phyloP scores from a whole-genome alignment of 2,888 invertebrate genomes.

The Aelia acuminata region DNA sequence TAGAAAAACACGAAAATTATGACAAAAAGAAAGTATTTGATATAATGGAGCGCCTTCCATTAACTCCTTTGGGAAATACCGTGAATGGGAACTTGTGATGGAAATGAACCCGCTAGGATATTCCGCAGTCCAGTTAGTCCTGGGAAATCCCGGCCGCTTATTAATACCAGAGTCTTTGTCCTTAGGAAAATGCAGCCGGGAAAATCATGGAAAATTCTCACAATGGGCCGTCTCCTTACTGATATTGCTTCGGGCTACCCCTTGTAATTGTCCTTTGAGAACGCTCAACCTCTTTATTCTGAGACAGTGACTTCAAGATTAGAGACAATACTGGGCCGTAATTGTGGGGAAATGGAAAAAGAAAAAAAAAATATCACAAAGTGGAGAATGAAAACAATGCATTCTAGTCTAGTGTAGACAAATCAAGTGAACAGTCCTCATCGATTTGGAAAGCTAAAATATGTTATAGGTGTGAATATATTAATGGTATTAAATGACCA shows the following conservation, averaged over 20 bases:
- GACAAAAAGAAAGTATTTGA: neutral
- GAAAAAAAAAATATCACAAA: neutral
- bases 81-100: neutral
- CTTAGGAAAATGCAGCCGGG: neutral
- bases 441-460: too few species aligned
- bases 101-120: neutral
- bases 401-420: too few species aligned
- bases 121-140: neutral
- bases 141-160: neutral
- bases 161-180: neutral
- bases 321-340: conserved; percentile 12
- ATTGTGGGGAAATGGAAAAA: neutral
- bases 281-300: neutral
- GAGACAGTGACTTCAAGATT: neutral
- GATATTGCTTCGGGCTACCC: conserved; percentile 1
- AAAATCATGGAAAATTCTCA: conserved; percentile 29
- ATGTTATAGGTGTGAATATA: too few species aligned
- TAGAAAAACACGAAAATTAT: too few species aligned
- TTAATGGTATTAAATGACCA: too few species aligned
- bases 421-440: too few species aligned
- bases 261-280: conserved; percentile 22
- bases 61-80: neutral
- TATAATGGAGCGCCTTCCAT: neutral
- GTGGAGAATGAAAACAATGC: neutral
- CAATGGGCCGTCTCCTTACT: neutral